Base-by-base conservation (phyloP, 2,797 vertebrate genomes). In the Buphagus erythrorhynchus region DNA sequence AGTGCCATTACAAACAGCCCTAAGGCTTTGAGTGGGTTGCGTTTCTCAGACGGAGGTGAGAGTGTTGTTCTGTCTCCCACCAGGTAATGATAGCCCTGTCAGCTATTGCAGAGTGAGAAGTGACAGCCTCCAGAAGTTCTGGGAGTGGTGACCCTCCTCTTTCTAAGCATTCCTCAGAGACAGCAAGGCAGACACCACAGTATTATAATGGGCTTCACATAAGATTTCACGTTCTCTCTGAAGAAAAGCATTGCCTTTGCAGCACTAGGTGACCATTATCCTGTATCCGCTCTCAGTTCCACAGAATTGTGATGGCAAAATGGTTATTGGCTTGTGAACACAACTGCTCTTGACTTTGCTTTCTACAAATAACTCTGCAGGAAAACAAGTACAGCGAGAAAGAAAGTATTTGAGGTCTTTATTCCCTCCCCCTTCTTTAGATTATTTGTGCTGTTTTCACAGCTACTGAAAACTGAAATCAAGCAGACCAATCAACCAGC, bases 111-210 rank as follows among this genome's bases (percentile, higher is more conserved):
- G 19, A 79, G 52, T 58, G 71, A 94, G 51, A 90, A 91, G 67
- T 8, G 86, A 43, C 76, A 83, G 84, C 76, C 35, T 84, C 59
- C 71, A 72, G 74, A 58, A 52, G 48, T 31, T 71, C 68, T 57
- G 73, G 55, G 40, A 73, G 51, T 5, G 2, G 5, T 73, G 74
- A 65, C 16, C 33, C 45, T 90, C 36, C 25, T 80, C 45, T 87
- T 87, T 71, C 65, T 26, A 51, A 79, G 38, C 11, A 9, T 40
- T 74, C 45, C 35, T 72, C 55, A 19, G n/a, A 75, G 28, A 45
- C 13, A 75, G 69, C 24, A 13, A 22, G 2, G 20, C 33, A 80
- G 57, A 31, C 29, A 7, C 15, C 6, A 0, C 0, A 1, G 40
- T 6, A 25, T 15, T 1, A 0, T 28, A 62, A 72, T 28, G 33